Evolutionary conservation across 2,888 invertebrate genomes (phyloP).

Genomic region (Thecophora atra): DNA sequence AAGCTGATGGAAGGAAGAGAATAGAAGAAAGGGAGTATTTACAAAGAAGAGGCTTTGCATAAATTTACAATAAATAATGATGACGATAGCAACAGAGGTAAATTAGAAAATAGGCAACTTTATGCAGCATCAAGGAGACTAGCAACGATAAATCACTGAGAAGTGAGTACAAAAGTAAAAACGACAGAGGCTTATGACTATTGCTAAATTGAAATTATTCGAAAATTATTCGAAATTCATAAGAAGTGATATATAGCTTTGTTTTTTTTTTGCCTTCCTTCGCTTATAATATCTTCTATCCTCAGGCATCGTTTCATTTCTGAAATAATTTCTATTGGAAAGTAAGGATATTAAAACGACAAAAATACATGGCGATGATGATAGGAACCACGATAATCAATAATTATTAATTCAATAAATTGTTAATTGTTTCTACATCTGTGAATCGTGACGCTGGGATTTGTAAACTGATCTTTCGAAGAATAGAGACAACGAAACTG

Average conservation of each 20-base stretch:
- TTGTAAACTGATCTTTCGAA: no score
- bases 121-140: no score
- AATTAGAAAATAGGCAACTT: no score
- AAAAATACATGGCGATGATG: background rate
- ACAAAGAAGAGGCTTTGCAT: conserved; percentile 9
- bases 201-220: conserved; percentile 4
- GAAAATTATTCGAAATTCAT: background rate
- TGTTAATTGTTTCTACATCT: no score
- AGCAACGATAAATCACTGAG: no score
- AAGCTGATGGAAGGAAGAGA: background rate
- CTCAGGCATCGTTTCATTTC: background rate
- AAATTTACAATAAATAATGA: conserved; percentile 20
- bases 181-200: no score
- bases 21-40: background rate
- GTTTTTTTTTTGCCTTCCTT: background rate
- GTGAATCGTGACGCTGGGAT: no score
- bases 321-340: background rate
- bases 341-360: background rate
- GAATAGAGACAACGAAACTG: conserved; percentile 42
- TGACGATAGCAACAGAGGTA: background rate
- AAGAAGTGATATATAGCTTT: background rate
- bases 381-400: conserved; percentile 13
- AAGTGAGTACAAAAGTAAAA: no score
- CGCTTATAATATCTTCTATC: background rate
- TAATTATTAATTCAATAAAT: no score